Percentiles rank a stretch among this genome's conserved stretches.
Evolutionary conservation across 2,113 vertebrate species (phyloP).

Genomic region (Callocephalon fimbriatum): DNA sequence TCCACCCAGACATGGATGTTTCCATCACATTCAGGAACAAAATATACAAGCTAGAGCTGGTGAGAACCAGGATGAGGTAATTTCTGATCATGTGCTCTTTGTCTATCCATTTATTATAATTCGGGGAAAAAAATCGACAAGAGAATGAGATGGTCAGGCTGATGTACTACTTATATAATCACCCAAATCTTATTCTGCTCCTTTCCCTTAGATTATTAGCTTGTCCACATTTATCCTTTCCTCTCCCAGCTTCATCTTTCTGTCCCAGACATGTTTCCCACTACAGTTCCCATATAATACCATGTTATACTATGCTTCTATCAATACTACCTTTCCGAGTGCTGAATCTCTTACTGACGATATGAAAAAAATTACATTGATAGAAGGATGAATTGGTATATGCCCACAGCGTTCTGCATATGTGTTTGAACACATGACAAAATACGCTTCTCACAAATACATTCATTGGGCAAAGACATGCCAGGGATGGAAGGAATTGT

Average conservation of each 20-base stretch:
- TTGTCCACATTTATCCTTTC: background rate
- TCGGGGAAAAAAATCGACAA: rapidly evolving
- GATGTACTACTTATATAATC: background rate
- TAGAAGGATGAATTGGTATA: background rate
- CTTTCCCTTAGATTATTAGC: background rate
- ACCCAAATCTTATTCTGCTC: background rate
- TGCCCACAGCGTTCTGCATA: background rate
- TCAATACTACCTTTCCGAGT: background rate
- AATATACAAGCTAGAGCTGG: background rate
- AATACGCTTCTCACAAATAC: background rate
- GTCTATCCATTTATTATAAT: background rate
- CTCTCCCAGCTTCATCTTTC: background rate
- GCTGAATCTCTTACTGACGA: background rate
- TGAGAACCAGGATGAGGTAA: background rate
- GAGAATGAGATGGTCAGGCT: background rate
- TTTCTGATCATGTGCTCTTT: background rate
- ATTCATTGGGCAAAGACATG: background rate
- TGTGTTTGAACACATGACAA: background rate
- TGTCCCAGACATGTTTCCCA: background rate
- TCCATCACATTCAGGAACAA: background rate
- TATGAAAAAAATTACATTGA: background rate
- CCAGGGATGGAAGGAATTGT: background rate
- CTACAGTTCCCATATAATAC: background rate
- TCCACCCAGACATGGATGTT: background rate
- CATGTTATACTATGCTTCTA: background rate